Evolutionary conservation across 2,888 invertebrate species (phyloP).

Genomic region (Epinotia nisella): DNA sequence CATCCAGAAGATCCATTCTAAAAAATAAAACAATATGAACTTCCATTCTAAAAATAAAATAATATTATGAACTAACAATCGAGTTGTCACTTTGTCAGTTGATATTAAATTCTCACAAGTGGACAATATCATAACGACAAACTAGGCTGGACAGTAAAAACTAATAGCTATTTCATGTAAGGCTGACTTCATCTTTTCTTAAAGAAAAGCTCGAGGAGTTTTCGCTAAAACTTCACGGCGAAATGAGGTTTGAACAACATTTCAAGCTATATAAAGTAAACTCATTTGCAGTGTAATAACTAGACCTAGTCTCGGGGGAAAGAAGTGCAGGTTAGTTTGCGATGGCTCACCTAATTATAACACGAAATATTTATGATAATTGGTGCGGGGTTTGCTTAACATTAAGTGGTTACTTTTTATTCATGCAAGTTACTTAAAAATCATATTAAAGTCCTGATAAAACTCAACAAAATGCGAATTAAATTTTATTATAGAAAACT

Average conservation of each 20-base stretch:
- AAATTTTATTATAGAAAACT: no score
- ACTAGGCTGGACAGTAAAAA: constrained; percentile 27
- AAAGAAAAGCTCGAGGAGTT: constrained; percentile 37
- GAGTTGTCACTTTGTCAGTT: not conserved
- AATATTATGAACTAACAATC: not conserved
- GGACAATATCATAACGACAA: constrained; percentile 12
- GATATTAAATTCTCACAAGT: not conserved
- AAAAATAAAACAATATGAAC: no score
- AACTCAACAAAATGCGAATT: no score
- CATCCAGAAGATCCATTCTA: no score
- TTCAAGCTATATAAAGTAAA: constrained; percentile 44
- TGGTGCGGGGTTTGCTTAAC: not conserved
- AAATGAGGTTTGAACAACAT: constrained; percentile 44
- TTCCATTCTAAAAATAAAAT: no score
- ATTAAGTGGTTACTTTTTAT: not conserved
- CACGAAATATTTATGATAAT: constrained; percentile 22
- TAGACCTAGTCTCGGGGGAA: constrained; percentile 36
- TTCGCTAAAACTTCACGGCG: constrained; percentile 37
- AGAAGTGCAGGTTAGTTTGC: constrained; percentile 27
- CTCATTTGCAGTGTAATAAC: constrained; percentile 45
- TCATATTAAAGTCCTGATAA: no score
- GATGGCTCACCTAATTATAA: constrained; percentile 19
- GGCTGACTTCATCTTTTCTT: constrained; percentile 42
- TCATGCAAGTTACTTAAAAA: no score
- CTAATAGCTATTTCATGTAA: constrained; percentile 41